Evolutionary conservation across 2,888 invertebrate species (phyloP), one percentile per base, ranked within the genome.

Genomic region (Parnassius smintheus): DNA sequence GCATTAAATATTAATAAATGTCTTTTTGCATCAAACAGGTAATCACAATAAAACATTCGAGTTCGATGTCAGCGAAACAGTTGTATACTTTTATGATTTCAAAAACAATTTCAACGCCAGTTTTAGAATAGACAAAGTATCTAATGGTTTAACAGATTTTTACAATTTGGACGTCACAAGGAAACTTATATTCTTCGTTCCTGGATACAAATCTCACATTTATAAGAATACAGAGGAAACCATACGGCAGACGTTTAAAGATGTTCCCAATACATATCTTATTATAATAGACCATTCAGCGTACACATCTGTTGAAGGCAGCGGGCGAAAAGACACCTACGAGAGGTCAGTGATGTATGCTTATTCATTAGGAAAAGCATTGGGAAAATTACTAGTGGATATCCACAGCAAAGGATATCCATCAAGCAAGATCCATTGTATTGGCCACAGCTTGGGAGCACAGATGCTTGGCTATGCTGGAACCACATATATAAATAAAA

Each of bases 131-230:
- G 77, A 83, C 18, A 70, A 68, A 1, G 89, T 88, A 0, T 78
- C 75, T 0, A 76, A 81, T 50, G 80, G 80, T 1, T 76, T 91
- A 62, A 82, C 80, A 1, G 66, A 69, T 2, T 68, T 68, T 9
- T 86, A 88, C 68, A 88, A 86, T 61, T 67, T 91, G 1, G 90
- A 91, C 59, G 65, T 85, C 2, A 75, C 83, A 1, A 81, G 76
- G 51, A 81, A 81, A n/a, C 74, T 91, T 0, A 80, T 89, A 52
- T 81, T 91, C 70, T 90, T 88, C 71, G 88, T 88, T 0, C 88
- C 91, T 0, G 91, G 91, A 1, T 91, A 89, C 73, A 90, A 89
- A 67, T 86, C 90, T 0, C 82, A 89, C 60, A 88, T 91, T 48
- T 76, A 74, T 64, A 85, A 78, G 59, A 82, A 83, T 9, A 86